phyloP scores from a whole-genome alignment of 2,888 invertebrate genomes.

The Tineola bisselliella region DNA sequence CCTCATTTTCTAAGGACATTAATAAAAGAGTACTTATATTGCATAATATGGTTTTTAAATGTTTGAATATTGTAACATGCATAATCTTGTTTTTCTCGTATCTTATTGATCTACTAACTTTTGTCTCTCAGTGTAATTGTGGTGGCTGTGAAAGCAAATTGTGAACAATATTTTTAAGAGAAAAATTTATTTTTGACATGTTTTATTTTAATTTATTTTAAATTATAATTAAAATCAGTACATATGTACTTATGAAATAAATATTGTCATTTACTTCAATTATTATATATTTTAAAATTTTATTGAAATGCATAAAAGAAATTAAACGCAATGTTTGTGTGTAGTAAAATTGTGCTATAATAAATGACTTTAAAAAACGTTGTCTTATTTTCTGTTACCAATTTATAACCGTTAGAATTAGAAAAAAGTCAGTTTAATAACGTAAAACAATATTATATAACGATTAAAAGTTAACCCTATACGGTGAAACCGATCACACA shows the following conservation, averaged over 20 bases:
- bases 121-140: background rate
- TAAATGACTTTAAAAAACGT: background rate
- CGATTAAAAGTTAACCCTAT: too few species aligned
- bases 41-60: too few species aligned
- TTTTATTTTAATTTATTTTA: background rate
- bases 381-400: too few species aligned
- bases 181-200: background rate
- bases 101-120: too few species aligned
- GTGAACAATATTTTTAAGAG: background rate
- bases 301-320: background rate
- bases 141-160: constrained; percentile 4
- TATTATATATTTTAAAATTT: background rate
- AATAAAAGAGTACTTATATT: too few species aligned
- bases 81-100: too few species aligned
- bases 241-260: background rate
- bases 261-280: background rate
- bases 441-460: too few species aligned
- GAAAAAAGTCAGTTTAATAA: too few species aligned
- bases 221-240: background rate
- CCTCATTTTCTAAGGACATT: too few species aligned
- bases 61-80: too few species aligned
- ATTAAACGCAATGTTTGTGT: background rate
- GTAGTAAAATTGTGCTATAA: background rate
- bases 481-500: too few species aligned
- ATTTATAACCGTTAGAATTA: too few species aligned